These are phyloP conservation scores for Oscheius sp. DNA, from an alignment of 2,888 invertebrate genomes.

Conservation along the genomic window DNA sequence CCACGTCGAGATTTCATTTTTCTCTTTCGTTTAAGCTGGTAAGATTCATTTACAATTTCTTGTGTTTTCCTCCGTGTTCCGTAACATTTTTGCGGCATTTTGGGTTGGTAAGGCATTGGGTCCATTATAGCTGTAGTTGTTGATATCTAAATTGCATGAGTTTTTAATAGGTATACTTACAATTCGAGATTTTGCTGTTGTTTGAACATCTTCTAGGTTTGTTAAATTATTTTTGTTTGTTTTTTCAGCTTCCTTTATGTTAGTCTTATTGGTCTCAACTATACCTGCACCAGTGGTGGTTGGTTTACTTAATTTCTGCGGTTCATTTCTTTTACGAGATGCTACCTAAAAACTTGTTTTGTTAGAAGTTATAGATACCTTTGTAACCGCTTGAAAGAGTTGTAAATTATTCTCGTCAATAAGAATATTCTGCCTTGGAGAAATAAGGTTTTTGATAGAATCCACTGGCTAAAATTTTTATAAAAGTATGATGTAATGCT, in stretches of 20 bases:
- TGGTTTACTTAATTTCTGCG: neutral
- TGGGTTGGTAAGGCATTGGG: neutral
- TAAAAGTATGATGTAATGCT: neutral
- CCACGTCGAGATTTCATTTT: neutral
- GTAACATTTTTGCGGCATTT: conserved; percentile 38
- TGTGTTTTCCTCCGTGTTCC: conserved; percentile 58
- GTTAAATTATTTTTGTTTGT: no score
- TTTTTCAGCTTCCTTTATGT: no score
- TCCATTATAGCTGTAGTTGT: no score
- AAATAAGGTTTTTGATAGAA: conserved; percentile 4
- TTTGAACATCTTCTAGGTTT: conserved; percentile 25
- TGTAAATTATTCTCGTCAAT: conserved; percentile 36
- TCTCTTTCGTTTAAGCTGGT: conserved; percentile 37
- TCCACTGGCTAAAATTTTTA: conserved; percentile 18
- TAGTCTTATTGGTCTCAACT: no score
- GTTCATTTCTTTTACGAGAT: neutral
- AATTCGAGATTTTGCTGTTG: no score
- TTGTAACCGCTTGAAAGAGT: conserved; percentile 34
- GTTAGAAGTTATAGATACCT: conserved; percentile 12
- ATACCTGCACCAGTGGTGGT: neutral
- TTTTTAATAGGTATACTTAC: no score
- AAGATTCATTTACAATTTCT: conserved; percentile 59
- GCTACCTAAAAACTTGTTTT: conserved; percentile 3
- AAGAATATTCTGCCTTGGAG: conserved; percentile 17
- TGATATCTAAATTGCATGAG: no score